Evolutionary conservation across 2,113 vertebrate species (phyloP).

Genomic region (Alligator sinensis): DNA sequence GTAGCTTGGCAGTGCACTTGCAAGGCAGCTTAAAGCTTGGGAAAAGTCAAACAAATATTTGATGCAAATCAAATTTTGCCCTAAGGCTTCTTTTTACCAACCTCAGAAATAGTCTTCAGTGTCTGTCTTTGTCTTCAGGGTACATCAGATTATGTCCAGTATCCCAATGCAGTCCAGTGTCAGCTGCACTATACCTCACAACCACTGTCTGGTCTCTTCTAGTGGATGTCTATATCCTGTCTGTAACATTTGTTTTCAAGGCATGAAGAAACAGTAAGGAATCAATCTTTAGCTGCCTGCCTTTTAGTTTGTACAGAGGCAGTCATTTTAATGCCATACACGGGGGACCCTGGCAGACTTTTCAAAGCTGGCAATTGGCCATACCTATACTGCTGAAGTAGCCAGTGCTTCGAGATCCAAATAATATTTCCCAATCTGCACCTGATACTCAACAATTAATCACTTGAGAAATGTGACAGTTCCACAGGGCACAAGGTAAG

Average conservation of each 20-base stretch:
- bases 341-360: not conserved
- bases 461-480: not conserved
- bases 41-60: not conserved
- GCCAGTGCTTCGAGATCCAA: not conserved
- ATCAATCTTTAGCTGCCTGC: not conserved
- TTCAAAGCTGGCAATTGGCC: not conserved
- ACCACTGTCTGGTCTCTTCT: not conserved
- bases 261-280: not conserved
- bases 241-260: not conserved
- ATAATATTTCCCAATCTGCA: not conserved
- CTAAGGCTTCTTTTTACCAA: no score
- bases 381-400: no score
- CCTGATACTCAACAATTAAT: not conserved
- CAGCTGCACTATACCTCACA: not conserved
- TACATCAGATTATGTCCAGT: fast-evolving
- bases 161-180: not conserved
- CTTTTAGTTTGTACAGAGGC: not conserved
- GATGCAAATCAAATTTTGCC: no score
- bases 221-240: not conserved
- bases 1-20: not conserved
- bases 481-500: not conserved
- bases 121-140: not conserved
- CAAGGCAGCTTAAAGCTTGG: not conserved
- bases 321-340: not conserved
- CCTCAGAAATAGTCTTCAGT: no score